phyloP scores from a whole-genome alignment of 2,888 invertebrate species.

The Onthophagus sagittarius region DNA sequence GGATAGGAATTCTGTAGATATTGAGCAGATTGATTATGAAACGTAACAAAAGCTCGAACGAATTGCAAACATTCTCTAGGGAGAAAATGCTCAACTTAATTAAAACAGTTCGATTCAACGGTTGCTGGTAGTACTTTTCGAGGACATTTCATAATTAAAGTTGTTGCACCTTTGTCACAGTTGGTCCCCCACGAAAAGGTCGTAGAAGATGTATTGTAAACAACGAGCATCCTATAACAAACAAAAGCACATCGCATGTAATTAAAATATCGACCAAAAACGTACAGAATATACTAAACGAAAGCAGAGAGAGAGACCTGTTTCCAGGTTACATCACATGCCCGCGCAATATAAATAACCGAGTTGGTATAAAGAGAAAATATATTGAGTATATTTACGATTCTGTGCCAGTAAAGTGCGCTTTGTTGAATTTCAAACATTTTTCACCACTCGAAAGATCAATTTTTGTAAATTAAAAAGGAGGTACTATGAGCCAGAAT shows the following conservation, averaged over 20 bases:
- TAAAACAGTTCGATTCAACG: neutral
- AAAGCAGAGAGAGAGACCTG: neutral
- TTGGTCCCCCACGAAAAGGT: neutral
- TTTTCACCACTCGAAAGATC: neutral
- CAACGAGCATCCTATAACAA: neutral
- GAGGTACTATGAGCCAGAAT: neutral
- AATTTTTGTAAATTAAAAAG: neutral
- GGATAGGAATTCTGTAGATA: too few relatives aligned
- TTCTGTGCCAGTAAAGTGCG: neutral
- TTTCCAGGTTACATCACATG: neutral
- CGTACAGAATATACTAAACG: neutral
- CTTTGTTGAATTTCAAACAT: neutral
- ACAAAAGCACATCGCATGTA: neutral
- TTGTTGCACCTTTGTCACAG: neutral
- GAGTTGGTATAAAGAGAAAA: neutral
- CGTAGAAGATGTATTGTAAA: neutral
- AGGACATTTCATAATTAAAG: neutral
- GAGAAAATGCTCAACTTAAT: neutral
- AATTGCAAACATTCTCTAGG: neutral
- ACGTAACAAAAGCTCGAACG: neutral
- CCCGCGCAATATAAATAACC: neutral
- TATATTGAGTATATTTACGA: neutral
- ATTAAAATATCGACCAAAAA: neutral
- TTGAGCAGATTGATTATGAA: too few relatives aligned
- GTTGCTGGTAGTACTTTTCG: neutral